These are phyloP conservation scores for Bradynema listronoti DNA, from an alignment of 1,140 invertebrate genomes.

Conservation along the genomic window DNA sequence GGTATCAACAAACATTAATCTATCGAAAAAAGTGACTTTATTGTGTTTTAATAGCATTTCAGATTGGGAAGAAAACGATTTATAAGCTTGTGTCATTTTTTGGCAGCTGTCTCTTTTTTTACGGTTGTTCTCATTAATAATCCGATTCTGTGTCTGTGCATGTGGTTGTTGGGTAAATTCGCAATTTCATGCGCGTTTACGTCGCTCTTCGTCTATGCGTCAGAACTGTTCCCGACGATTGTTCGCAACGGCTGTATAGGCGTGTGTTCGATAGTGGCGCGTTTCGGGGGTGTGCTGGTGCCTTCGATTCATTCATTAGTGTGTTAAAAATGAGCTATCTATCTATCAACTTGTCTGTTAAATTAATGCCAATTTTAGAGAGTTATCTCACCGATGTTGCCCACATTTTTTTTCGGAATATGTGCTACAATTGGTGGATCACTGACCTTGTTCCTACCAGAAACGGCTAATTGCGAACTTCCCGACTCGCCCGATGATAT, in stretches of 20 bases:
- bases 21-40: background rate
- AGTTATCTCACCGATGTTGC: background rate
- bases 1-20: slow-evolving; percentile 21
- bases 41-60: background rate
- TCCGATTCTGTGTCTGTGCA: slow-evolving; percentile 2
- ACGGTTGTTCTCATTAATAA: slow-evolving; percentile 22
- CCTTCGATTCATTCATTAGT: background rate
- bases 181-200: slow-evolving; percentile 39
- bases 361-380: background rate
- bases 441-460: slow-evolving; percentile 2
- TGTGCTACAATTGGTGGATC: background rate
- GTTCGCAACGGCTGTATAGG: slow-evolving; percentile 34
- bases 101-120: slow-evolving; percentile 35
- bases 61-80: slow-evolving; percentile 34
- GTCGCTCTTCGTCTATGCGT: slow-evolving; percentile 34
- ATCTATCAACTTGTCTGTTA: background rate
- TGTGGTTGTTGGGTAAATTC: slow-evolving; percentile 41
- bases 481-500: slow-evolving; percentile 4
- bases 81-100: slow-evolving; percentile 24
- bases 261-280: slow-evolving; percentile 21
- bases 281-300: background rate
- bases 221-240: slow-evolving; percentile 34
- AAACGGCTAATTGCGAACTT: slow-evolving; percentile 3
- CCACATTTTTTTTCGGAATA: background rate
- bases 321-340: background rate